Evolutionary conservation across 1,140 invertebrate species (phyloP).

Genomic region (Trichoplusia ni): DNA sequence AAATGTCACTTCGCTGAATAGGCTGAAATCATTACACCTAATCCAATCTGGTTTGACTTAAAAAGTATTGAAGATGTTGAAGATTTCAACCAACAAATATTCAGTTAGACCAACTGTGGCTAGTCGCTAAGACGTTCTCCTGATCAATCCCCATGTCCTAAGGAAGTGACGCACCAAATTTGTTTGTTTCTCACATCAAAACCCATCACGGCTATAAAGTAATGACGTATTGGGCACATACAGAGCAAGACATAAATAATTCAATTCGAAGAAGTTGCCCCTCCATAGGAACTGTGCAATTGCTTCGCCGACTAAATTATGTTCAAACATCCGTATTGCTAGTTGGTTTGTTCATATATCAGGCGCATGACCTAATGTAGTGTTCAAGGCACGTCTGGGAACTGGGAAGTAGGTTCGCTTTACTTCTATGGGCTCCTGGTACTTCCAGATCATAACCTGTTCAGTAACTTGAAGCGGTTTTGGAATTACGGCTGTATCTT

Average conservation of each 20-base stretch:
- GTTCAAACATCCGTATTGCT: conserved; percentile 13
- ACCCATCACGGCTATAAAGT: background rate
- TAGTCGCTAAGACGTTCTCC: too few relatives aligned
- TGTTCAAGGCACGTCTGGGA: background rate
- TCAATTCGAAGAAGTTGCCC: conserved; percentile 20
- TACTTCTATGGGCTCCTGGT: conserved; percentile 1
- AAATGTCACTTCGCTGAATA: too few relatives aligned
- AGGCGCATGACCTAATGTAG: background rate
- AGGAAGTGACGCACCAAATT: too few relatives aligned
- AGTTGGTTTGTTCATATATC: conserved; percentile 10
- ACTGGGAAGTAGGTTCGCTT: background rate
- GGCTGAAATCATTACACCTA: too few relatives aligned
- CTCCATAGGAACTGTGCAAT: conserved; percentile 21
- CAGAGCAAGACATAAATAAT: conserved; percentile 22
- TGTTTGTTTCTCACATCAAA: background rate
- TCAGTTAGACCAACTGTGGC: too few relatives aligned
- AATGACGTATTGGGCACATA: conserved; percentile 12
- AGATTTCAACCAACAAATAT: too few relatives aligned
- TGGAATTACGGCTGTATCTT: too few relatives aligned
- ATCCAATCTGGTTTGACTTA: too few relatives aligned
- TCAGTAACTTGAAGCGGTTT: too few relatives aligned
- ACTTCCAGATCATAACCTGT: background rate
- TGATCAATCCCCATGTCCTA: too few relatives aligned
- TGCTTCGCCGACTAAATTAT: conserved; percentile 15
- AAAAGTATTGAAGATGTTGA: too few relatives aligned